Evolutionary conservation across 2,888 invertebrate species (phyloP), one percentile per base, ranked within the genome.

Genomic region (Lycocerus yunnanus): DNA sequence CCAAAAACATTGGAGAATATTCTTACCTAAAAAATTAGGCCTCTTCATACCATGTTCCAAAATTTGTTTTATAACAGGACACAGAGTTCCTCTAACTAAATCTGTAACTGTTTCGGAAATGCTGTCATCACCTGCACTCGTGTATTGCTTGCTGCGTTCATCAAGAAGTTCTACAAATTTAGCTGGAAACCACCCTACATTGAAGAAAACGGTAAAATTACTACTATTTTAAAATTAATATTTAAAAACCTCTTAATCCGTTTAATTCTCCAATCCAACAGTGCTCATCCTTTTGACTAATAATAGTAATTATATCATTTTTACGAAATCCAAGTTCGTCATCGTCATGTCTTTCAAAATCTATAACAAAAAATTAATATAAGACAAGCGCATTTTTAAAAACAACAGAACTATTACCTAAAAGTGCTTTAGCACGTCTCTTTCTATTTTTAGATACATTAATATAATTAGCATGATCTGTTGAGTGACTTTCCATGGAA

Each of bases 261-360:
- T 98, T 98, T 66, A 99, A 87, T 87, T 99, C 98, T 5, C 98
- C 98, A 79, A 98, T 94, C 98, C 98, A 99, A 86, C 98, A 99
- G 86, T 99, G 98, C 84, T 99, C 98, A 88, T 99, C 98, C 86
- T 97, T 96, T 85, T 97, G 97, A 84, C 97, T 98, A 20, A 98
- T 93, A 63, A 99, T 96, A 69, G 97, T 99, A 71, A 99, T 98
- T 58, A 99, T 96, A 87, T 99, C 99, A 89, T 99, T 99, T 87
- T 97, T 98, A 69, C 98, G 91, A 87, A 99, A 99, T 9, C 99
- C 99, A 71, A 99, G 88, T 87, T 99, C 99, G 89, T 99, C 99
- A 80, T 98, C 98, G 88, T 98, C 98, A 84, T 97, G 95, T 78
- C 98, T 90, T 87, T 99, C 98, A 89, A 99, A 99, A 89, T 99